phyloP scores from a whole-genome alignment of 2,113 vertebrate species.

The Dromas ardeola region DNA sequence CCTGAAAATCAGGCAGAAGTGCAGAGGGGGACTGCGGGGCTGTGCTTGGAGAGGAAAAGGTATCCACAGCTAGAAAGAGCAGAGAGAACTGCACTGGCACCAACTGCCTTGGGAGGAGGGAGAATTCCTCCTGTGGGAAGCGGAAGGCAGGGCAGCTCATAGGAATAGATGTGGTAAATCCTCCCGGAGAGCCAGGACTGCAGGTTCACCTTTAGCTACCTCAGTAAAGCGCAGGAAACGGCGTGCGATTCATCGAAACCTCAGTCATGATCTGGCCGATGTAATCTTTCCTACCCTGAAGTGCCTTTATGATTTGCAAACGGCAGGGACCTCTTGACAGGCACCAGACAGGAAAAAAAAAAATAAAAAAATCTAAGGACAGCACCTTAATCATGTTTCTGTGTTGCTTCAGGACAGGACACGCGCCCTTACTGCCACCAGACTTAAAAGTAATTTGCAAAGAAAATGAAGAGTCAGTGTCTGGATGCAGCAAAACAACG shows the following conservation, averaged over 20 bases:
- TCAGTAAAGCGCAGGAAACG: background rate
- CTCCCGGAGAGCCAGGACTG: too few species aligned
- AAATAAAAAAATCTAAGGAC: too few species aligned
- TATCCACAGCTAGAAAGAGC: background rate
- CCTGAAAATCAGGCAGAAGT: background rate
- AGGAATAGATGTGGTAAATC: rapidly evolving
- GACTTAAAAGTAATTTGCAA: background rate
- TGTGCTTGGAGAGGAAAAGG: background rate
- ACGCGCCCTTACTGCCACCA: rapidly evolving
- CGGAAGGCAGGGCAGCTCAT: background rate
- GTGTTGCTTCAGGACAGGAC: too few species aligned
- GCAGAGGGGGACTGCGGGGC: background rate
- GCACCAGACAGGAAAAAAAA: background rate
- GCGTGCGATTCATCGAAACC: rapidly evolving
- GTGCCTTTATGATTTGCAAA: background rate
- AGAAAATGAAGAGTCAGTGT: background rate
- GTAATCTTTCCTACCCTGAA: background rate
- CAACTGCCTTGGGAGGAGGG: background rate
- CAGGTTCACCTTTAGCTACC: background rate
- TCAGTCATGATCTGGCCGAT: background rate
- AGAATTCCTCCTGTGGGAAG: background rate
- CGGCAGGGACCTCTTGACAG: background rate
- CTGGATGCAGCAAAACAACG: background rate
- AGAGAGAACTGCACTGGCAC: background rate
- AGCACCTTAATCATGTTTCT: background rate